phyloP scores from a whole-genome alignment of 2,797 vertebrate species.

The Cryptoprocta ferox region DNA sequence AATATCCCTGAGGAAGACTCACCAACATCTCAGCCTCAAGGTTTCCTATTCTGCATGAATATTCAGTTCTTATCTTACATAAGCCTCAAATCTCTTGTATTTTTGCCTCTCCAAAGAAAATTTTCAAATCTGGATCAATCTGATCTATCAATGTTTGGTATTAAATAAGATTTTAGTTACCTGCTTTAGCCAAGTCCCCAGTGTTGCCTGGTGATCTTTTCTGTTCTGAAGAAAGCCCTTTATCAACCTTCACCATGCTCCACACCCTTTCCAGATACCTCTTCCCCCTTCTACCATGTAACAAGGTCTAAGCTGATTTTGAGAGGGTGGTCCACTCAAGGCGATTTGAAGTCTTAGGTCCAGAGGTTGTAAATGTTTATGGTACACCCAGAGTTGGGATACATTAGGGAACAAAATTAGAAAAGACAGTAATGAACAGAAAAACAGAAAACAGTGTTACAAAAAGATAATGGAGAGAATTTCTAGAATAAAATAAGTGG shows the following conservation, averaged over 20 bases:
- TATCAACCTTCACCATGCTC: neutral
- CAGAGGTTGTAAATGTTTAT: neutral
- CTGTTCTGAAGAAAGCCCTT: neutral
- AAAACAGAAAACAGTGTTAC: neutral
- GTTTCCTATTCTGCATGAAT: neutral
- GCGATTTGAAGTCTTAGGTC: neutral
- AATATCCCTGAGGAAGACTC: neutral
- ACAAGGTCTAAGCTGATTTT: neutral
- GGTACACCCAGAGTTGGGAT: neutral
- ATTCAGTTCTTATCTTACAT: neutral
- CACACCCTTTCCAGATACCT: neutral
- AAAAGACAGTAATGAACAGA: slow-evolving; percentile 17
- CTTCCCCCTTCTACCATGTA: accelerated
- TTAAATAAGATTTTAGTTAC: neutral
- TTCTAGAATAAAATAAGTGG: neutral
- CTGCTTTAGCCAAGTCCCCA: slow-evolving; percentile 19
- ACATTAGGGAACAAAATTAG: neutral
- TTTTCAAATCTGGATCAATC: neutral
- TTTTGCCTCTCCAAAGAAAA: slow-evolving; percentile 7
- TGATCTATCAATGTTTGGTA: neutral
- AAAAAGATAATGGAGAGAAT: neutral
- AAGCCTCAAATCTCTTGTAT: neutral
- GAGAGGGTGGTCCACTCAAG: neutral
- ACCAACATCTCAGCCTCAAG: neutral
- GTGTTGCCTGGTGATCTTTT: neutral